Evolutionary conservation across 2,888 invertebrate species (phyloP).

Genomic region (Coenonympha arcania): DNA sequence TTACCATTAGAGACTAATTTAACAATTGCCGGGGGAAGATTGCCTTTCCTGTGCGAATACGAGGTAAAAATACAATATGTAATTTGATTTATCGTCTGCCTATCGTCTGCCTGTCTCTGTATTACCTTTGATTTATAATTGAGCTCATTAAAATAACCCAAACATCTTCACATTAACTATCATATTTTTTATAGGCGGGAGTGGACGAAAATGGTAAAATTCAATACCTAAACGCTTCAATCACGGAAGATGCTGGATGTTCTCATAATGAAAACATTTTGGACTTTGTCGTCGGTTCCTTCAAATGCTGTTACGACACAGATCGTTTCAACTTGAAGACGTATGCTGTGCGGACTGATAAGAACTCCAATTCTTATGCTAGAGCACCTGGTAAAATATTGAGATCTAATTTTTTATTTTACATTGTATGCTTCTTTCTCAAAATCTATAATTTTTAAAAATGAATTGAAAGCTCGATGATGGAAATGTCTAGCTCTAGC

Average conservation of each 20-base stretch:
- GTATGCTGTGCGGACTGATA: constrained; percentile 74
- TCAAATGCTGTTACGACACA: constrained; percentile 72
- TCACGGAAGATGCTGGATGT: constrained; percentile 69
- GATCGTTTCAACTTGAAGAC: constrained; percentile 67
- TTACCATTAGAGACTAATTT: constrained; percentile 78
- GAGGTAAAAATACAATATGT: constrained; percentile 69
- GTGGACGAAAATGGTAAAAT: constrained; percentile 77
- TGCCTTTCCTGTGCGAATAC: constrained; percentile 71
- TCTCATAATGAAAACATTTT: constrained; percentile 66
- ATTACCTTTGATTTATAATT: too few relatives aligned
- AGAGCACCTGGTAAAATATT: constrained; percentile 79
- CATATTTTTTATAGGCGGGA: constrained; percentile 59
- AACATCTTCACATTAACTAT: too few relatives aligned
- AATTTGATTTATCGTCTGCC: too few relatives aligned
- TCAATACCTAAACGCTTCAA: constrained; percentile 72
- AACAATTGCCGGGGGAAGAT: constrained; percentile 72
- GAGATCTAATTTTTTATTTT: neutral
- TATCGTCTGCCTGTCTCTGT: too few relatives aligned
- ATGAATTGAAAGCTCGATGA: too few relatives aligned
- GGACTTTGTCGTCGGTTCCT: constrained; percentile 42
- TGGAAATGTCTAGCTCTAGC: too few relatives aligned
- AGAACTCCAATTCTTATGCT: constrained; percentile 78
- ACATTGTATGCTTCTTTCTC: too few relatives aligned
- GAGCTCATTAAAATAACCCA: too few relatives aligned
- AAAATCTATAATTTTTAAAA: too few relatives aligned